Conservation (phyloP, 2,113 vertebrate genomes). For the Myotis lucifugus region DNA sequence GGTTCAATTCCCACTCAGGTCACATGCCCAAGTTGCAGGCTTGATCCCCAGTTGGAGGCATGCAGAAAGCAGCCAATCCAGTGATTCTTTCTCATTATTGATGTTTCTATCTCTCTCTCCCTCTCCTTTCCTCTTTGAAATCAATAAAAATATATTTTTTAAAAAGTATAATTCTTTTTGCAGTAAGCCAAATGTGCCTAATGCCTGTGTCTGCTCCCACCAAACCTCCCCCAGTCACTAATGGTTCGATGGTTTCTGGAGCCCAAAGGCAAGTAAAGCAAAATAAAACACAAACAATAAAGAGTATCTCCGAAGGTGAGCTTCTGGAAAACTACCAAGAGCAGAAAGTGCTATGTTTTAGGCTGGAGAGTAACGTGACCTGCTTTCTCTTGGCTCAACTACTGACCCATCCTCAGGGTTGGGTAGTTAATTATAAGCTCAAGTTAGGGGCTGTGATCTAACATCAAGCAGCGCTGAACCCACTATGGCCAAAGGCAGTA, state of each 20-base stretch:
- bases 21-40: no score
- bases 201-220: background rate
- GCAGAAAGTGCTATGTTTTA: background rate
- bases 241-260: background rate
- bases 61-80: no score
- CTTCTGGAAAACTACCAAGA: constrained; percentile 49
- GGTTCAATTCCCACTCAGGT: no score
- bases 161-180: background rate
- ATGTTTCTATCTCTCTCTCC: no score
- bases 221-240: background rate
- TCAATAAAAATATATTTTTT: no score
- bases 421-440: constrained; percentile 49
- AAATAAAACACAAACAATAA: constrained; percentile 33
- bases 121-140: no score
- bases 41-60: no score
- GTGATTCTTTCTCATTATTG: no score
- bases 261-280: constrained; percentile 12
- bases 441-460: background rate
- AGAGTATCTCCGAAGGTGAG: background rate
- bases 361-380: constrained; percentile 2
- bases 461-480: background rate
- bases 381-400: background rate
- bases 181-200: background rate
- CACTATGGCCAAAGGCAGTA: background rate
- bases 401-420: constrained; percentile 14